Evolutionary conservation across 2,888 invertebrate genomes (phyloP).

Genomic region (Ellobium chinense): DNA sequence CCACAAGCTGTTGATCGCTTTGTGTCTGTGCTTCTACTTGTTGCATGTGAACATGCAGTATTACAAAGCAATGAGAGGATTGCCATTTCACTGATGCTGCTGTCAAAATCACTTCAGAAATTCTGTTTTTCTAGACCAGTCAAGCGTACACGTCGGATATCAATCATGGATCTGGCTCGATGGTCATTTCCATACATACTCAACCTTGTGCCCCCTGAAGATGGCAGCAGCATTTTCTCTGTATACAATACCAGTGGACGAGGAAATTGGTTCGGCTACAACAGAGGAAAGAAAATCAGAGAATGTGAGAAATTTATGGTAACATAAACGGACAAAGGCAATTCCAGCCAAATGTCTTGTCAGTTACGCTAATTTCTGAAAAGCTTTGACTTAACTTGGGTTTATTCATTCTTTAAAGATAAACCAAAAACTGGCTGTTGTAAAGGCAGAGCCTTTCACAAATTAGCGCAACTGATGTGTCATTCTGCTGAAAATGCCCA

Average conservation of each 20-base stretch:
- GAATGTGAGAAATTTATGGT: neutral
- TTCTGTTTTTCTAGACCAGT: neutral
- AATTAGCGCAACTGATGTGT: no score
- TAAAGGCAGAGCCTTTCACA: no score
- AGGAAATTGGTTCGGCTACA: neutral
- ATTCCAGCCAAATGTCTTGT: no score
- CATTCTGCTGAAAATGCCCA: no score
- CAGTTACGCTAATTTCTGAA: no score
- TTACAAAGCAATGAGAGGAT: no score
- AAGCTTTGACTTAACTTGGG: no score
- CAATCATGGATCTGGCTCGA: neutral
- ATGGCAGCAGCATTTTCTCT: neutral
- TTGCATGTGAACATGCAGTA: neutral
- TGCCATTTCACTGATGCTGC: neutral
- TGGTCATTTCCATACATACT: neutral
- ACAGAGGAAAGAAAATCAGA: neutral
- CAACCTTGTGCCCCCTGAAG: neutral
- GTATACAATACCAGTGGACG: conserved; percentile 20
- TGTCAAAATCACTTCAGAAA: neutral
- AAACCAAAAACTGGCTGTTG: no score
- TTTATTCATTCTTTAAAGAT: no score
- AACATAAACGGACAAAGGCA: no score
- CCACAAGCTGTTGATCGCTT: no score
- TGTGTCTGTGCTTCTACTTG: no score
- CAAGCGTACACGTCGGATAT: neutral